Evolutionary conservation across 1,140 invertebrate genomes (phyloP).

Genomic region (Helicoverpa armigera): DNA sequence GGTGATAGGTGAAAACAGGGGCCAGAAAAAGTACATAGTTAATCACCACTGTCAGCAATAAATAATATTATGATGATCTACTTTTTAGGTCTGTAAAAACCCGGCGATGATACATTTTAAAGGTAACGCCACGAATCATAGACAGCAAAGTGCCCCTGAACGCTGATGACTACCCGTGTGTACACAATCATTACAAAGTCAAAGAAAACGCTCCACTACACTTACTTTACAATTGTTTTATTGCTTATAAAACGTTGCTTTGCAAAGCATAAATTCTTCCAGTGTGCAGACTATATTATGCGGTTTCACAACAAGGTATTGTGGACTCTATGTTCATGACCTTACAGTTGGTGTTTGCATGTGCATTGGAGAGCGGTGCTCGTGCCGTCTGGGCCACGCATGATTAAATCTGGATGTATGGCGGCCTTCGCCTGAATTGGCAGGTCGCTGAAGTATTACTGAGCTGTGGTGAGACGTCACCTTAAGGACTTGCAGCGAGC

Average conservation of each 20-base stretch:
- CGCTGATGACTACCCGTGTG: not conserved
- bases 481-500: not conserved
- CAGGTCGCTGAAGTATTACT: conserved; percentile 12
- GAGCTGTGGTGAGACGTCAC: conserved; percentile 21
- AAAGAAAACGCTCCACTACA: conserved; percentile 1
- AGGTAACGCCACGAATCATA: too few relatives aligned
- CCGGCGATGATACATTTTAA: too few relatives aligned
- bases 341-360: not conserved
- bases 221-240: conserved; percentile 39
- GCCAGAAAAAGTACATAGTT: too few relatives aligned
- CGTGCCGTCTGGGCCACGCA: conserved; percentile 27
- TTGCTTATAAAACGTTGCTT: conserved; percentile 30
- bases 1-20: too few relatives aligned
- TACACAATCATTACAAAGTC: not conserved
- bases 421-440: conserved; percentile 54
- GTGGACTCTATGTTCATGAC: not conserved
- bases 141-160: not conserved
- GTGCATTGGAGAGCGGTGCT: not conserved
- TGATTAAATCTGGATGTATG: conserved; percentile 51
- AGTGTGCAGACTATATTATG: not conserved
- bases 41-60: too few relatives aligned
- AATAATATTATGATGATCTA: too few relatives aligned
- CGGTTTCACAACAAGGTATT: conserved; percentile 6
- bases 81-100: too few relatives aligned
- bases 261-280: conserved; percentile 24